A percentile compares a stretch with the other conserved stretches of the same genome.
Conservation (phyloP, 2,797 vertebrate species). For the Cheirogaleus major region DNA sequence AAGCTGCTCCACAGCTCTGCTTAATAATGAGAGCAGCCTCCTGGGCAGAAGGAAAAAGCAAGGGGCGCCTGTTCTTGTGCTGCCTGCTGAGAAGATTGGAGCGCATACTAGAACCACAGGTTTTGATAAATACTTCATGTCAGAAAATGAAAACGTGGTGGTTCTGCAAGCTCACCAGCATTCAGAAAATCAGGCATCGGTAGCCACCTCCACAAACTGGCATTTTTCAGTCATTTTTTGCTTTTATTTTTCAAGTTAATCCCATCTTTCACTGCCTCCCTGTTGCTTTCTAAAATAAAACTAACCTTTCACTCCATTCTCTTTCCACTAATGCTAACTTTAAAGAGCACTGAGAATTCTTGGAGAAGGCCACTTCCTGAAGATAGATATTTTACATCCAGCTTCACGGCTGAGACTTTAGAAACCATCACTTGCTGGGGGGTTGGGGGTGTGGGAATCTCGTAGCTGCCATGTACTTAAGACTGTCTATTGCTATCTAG, state of each 20-base stretch:
- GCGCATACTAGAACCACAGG: background rate
- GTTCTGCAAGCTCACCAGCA: background rate
- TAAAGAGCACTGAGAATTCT: slow-evolving; percentile 49
- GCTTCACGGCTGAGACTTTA: slow-evolving; percentile 15
- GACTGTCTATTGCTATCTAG: background rate
- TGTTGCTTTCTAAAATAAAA: slow-evolving; percentile 68
- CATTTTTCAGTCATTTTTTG: slow-evolving; percentile 41
- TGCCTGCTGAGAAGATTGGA: slow-evolving; percentile 31
- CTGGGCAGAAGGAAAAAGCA: background rate
- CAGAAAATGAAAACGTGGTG: background rate
- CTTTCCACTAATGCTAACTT: slow-evolving; percentile 40
- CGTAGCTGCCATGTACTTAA: background rate
- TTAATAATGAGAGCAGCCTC: background rate
- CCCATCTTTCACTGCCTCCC: slow-evolving; percentile 45
- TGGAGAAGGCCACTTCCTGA: slow-evolving; percentile 15
- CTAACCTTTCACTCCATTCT: slow-evolving; percentile 52
- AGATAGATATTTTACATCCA: slow-evolving; percentile 21
- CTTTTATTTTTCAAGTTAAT: slow-evolving; percentile 58
- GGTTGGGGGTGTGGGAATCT: no score
- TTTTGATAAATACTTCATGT: slow-evolving; percentile 57
- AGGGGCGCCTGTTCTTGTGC: accelerated
- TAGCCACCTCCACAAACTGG: slow-evolving; percentile 49
- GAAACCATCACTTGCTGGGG: background rate
- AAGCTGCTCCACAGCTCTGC: background rate
- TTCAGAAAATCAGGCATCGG: background rate